Conservation (phyloP, 2,113 vertebrate species). For the Eurystomus gularis region DNA sequence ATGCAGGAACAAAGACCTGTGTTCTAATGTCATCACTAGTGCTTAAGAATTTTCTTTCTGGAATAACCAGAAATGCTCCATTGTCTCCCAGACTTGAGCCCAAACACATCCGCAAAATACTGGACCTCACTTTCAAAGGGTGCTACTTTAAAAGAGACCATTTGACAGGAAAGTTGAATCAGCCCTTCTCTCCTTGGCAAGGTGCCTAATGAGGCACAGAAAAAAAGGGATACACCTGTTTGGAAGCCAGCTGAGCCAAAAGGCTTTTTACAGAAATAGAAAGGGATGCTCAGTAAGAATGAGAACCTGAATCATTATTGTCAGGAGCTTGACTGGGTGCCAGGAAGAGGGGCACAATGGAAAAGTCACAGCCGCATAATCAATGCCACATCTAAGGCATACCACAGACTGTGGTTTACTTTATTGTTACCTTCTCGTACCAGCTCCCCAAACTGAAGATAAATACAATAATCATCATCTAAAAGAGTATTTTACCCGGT, state of each 20-base stretch:
- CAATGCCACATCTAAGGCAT: background rate
- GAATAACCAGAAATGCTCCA: background rate
- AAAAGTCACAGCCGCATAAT: background rate
- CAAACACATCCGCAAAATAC: background rate
- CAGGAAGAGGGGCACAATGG: background rate
- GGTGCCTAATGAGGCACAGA: conserved; percentile 34
- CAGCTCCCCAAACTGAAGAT: background rate
- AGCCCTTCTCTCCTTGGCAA: conserved; percentile 41
- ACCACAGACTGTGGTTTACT: background rate
- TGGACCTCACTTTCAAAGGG: background rate
- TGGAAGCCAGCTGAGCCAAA: conserved; percentile 42
- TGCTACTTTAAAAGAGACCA: background rate
- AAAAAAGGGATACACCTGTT: conserved; percentile 39
- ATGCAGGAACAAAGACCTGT: background rate
- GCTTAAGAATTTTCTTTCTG: background rate
- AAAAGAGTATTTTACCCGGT: background rate
- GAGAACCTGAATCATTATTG: conserved; percentile 34
- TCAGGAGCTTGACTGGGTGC: conserved; percentile 27
- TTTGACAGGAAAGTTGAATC: conserved; percentile 52
- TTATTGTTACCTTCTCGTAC: background rate
- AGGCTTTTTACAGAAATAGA: conserved; percentile 38
- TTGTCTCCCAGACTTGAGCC: background rate
- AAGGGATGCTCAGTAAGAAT: conserved; percentile 30
- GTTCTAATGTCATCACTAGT: background rate
- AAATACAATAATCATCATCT: background rate